These are phyloP conservation scores for Hippotragus niger DNA, from an alignment of 2,113 vertebrate genomes.

Conservation along the genomic window DNA sequence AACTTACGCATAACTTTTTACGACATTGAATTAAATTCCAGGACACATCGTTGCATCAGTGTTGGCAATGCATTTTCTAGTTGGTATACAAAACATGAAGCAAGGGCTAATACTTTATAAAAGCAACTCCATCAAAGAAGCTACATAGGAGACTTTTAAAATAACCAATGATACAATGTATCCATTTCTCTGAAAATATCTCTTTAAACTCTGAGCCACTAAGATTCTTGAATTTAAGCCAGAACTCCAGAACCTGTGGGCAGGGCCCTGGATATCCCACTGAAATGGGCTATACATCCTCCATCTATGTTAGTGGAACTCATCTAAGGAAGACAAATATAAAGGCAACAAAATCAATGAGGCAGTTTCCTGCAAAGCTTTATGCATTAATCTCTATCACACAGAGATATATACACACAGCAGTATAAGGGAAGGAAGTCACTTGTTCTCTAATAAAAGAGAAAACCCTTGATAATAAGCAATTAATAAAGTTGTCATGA, in stretches of 20 bases:
- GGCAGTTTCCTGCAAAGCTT: slow-evolving; percentile 84
- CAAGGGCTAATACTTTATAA: neutral
- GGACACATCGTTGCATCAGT: neutral
- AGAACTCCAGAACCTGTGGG: slow-evolving; percentile 68
- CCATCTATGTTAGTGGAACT: slow-evolving; percentile 84
- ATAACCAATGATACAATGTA: slow-evolving; percentile 15
- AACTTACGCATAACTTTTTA: slow-evolving; percentile 36
- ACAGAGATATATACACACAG: slow-evolving; percentile 76
- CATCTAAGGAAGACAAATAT: slow-evolving; percentile 88
- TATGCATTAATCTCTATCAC: slow-evolving; percentile 86
- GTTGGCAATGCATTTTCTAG: slow-evolving; percentile 53
- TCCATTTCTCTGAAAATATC: slow-evolving; percentile 4
- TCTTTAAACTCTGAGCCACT: neutral
- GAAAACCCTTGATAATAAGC: slow-evolving; percentile 84
- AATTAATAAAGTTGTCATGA: slow-evolving; percentile 87
- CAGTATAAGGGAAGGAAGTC: slow-evolving; percentile 80
- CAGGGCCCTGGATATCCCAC: slow-evolving; percentile 75
- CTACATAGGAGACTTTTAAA: neutral
- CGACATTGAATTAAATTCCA: slow-evolving; percentile 36
- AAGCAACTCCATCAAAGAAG: neutral
- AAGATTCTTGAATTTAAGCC: slow-evolving; percentile 64
- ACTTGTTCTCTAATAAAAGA: slow-evolving; percentile 86
- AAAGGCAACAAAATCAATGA: slow-evolving; percentile 87
- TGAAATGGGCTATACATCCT: slow-evolving; percentile 80
- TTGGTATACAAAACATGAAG: slow-evolving; percentile 25